Base-by-base conservation (phyloP, 2,888 invertebrate genomes). In the Sinodicranocentrus sp. region DNA sequence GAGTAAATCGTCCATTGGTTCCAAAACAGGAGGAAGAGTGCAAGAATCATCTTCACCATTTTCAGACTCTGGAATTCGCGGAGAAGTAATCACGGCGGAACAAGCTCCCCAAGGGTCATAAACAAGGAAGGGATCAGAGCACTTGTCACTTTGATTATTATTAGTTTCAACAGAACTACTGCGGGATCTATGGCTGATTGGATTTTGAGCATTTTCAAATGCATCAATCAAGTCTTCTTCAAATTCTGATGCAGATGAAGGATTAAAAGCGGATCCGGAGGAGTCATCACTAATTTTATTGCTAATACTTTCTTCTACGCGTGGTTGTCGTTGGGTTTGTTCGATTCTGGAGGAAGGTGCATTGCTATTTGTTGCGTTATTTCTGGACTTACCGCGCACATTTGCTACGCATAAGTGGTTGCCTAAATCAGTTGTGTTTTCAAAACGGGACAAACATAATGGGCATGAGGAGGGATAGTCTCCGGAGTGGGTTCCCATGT, bases 361-460 rank as follows among this genome's bases (percentile, higher is more conserved):
- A 57, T 15, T 43, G 2, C 13, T 43, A 15, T 65, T 65, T 19
- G n/a, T 33, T 33, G 33, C 33, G 10, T 33, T 33, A 33, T 15
- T 52, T 59, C 63, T 63, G 1, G 17, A 17, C 33, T 39, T 43
- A 21, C 33, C 43, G 21, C 39, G 48, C 6, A 1, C 28, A 15
- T 26, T 25, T 2, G 39, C 52, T 15, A 17, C 26, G n/a, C 26
- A 52, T 15, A 21, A 23, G 48, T 87, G 87, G 10, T 15, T 68
- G 2, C 71, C 85, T 5, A 87, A 65, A 10, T 86, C 84, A 33
- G 70, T 63, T 43, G 68, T 25, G 48, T 52, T 79, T 26, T 61
- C 13, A 43, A 86, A 87, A 2, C 86, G 82, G 1, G 76, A 75
- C 8, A 79, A 59, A 52, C 87, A 87, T 0, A 87, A 68, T 13